Evolutionary conservation across 2,888 invertebrate genomes (phyloP), one percentile per base, ranked within the genome.

Genomic region (Maniola hyperantus): DNA sequence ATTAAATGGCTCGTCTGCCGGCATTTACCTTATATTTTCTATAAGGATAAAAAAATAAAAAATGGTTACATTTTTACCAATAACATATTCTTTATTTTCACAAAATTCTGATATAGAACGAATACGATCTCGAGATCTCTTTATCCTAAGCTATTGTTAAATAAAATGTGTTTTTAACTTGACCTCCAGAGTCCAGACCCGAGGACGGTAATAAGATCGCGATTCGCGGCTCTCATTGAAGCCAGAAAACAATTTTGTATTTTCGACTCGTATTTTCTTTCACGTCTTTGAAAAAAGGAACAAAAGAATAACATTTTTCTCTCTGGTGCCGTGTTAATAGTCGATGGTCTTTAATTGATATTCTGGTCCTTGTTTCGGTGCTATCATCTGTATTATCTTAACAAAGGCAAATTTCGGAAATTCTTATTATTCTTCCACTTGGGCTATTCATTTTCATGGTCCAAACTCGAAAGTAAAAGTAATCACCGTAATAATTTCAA

Each of bases 161-260:
- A 15, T 44, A 44, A 33, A 48, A 59, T 8, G 48, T 18, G 15
- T 59, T 59, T 59, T 59, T 48, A 59, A 59, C 48, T 46, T 48
- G 48, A 48, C 48, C 42, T 44, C 26, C 42, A 39, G 13, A 58
- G 42, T 44, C 42, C 42, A 39, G 13, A 44, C 20, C 59, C 20
- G 20, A 42, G 39, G 42, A 13, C 42, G 11, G 57, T 57, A 57
- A 57, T 57, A 57, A 13, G 57, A 57, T 55, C 36, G 55, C 39
- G 42, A 6, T 15, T 55, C 36, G 55, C 39, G 42, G 13, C 36
- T 18, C 20, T 26, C 13, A 20, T 2, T 13, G 13, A 39, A 57
- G 18, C 39, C 42, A 42, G 42, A 55, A 42, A 57, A 57, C 57
- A 57, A 20, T 57, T 57, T 46, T n/a, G 46, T 59, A 59, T 59